Percentiles rank a stretch among this genome's conserved stretches.
These are phyloP conservation scores for Tetragonula carbonaria DNA, from an alignment of 2,888 invertebrate species.

Conservation along the genomic window DNA sequence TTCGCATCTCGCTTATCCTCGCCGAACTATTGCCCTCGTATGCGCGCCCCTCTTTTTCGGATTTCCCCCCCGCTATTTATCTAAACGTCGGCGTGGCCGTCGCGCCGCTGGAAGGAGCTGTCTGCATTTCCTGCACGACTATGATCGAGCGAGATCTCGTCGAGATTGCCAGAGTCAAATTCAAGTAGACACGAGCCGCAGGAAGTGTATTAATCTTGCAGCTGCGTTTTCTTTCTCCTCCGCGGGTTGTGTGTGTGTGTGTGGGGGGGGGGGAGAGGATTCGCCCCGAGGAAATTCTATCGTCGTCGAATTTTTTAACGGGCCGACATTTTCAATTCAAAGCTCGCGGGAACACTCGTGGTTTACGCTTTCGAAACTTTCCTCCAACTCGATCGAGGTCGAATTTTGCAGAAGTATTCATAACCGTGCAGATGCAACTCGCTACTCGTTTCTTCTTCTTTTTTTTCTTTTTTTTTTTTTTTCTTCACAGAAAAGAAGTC, in stretches of 20 bases:
- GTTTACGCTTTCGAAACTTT: no score
- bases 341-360: background rate
- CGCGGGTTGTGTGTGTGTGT: no score
- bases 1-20: constrained; percentile 52
- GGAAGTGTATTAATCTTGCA: constrained; percentile 26
- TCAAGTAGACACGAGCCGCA: constrained; percentile 4
- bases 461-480: no score
- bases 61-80: constrained; percentile 40
- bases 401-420: no score
- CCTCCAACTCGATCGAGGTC: no score
- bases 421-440: no score
- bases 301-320: background rate
- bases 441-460: background rate
- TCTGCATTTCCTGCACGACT: constrained; percentile 25
- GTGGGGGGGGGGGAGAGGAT: background rate
- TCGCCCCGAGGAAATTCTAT: background rate
- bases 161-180: constrained; percentile 46
- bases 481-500: background rate
- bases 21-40: constrained; percentile 54
- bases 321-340: background rate
- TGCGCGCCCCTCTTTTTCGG: constrained; percentile 14
- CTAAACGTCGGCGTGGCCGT: constrained; percentile 43
- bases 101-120: constrained; percentile 20
- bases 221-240: background rate
- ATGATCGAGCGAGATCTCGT: constrained; percentile 45